Base-by-base conservation (phyloP, 2,888 invertebrate genomes). In the Anticlea derivata region DNA sequence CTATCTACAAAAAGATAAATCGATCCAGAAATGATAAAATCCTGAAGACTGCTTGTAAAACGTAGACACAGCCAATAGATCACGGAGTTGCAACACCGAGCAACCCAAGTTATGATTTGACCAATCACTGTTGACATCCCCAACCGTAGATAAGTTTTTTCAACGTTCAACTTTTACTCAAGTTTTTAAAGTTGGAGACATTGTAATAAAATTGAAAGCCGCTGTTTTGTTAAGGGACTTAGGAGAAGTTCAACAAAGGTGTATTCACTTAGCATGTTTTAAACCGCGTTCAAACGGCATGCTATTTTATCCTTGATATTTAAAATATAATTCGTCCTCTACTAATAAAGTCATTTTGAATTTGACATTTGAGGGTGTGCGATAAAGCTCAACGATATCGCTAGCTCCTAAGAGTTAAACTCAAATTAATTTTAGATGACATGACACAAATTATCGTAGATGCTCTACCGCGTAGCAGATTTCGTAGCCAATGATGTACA, bases 71-170 rank as follows among this genome's bases (percentile, higher is more conserved):
- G 53, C 53, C n/a, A 53, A 48, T 53, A 45, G 48, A 48, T 45
- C 53, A 53, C 53, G 53, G 13, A 48, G 30, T 10, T 20, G 8
- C 31, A 31, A 20, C 34, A 31, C 2, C 17, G 44, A 13, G 44
- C 52, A 31, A 50, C 39, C 58, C n/a, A 60, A 59, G 58, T 44
- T 54, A 48, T 63, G 60, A 63, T 63, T 63, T 63, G 60, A 60
- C 61, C 63, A 63, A 63, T 63, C 58, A 58, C 48, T 46, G 39
- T 39, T 30, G 20, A 29, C 30, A 33, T 10, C 33, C 20, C 47
- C 34, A 17, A 20, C 27, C 37, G 7, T 13, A 12, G 31, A 7
- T 11, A 41, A 46, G 30, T 31, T 30, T 37, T 38, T 10, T 17
- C 3, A 33, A 27, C 17, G 17, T 4, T 2, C 17, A 24, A 47